Evolutionary conservation across 2,888 invertebrate species (phyloP).

Genomic region (Elgonia sp.): DNA sequence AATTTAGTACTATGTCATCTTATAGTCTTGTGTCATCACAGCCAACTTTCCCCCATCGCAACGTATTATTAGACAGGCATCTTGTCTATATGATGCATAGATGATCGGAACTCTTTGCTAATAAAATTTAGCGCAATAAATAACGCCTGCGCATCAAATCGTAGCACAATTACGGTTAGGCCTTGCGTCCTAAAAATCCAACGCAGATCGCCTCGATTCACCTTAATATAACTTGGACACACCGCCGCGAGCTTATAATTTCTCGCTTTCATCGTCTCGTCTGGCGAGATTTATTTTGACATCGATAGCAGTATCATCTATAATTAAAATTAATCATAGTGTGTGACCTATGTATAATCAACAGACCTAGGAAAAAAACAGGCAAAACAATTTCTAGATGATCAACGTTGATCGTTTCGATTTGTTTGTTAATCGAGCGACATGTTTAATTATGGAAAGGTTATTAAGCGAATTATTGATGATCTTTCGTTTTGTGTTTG

Average conservation of each 20-base stretch:
- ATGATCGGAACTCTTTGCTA: constrained; percentile 7
- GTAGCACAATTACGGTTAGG: constrained; percentile 48
- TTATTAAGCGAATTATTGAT: constrained; percentile 45
- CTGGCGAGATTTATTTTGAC: constrained; percentile 57
- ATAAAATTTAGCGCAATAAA: constrained; percentile 56
- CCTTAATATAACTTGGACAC: constrained; percentile 46
- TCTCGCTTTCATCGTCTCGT: constrained; percentile 44
- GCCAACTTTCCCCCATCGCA: constrained; percentile 42
- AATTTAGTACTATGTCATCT: constrained; percentile 57
- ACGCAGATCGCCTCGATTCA: constrained; percentile 13
- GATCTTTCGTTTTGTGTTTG: constrained; percentile 21
- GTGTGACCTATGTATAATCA: constrained; percentile 46
- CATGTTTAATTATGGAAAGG: constrained; percentile 42
- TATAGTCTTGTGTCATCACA: constrained; percentile 46
- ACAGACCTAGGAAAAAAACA: constrained; percentile 20
- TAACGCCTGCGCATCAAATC: constrained; percentile 43
- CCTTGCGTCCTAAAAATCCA: constrained; percentile 42
- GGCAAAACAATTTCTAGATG: constrained; percentile 28
- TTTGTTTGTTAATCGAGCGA: constrained; percentile 53
- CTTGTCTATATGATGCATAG: constrained; percentile 20
- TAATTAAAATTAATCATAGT: constrained; percentile 64
- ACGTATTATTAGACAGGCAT: constrained; percentile 44
- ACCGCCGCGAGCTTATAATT: constrained; percentile 49
- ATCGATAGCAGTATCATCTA: constrained; percentile 50
- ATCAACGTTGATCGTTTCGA: constrained; percentile 11